Base-by-base conservation (phyloP, 2,113 vertebrate genomes). In the Polypterus senegalus region DNA sequence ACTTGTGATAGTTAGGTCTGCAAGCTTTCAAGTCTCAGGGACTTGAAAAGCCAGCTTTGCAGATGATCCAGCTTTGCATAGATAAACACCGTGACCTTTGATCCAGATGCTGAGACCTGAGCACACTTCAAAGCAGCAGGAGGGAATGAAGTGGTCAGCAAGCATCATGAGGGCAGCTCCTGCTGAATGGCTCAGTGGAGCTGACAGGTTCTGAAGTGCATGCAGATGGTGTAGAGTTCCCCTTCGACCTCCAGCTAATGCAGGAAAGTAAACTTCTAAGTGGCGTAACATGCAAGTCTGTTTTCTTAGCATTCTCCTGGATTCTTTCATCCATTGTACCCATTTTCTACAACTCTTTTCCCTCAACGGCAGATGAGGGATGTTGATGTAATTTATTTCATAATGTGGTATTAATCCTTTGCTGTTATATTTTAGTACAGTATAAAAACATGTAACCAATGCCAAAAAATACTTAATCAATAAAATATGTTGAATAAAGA, bases 51-150 rank as follows among this genome's bases (percentile, higher is more conserved):
- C 77, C 75, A 69, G 71, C 79, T 80, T 79, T 78, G 76, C 77
- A 81, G 80, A 77, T 74, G 75, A 80, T 71, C 74, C 81, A 78
- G 78, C 74, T 83, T 80, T 81, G 80, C 80, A 83, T 82, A 81
- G 83, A 83, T 80, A 84, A 80, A 82, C 76, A 77, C 70, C 68
- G 74, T 68, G 77, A 82, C 82, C 82, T 79, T 74, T 83, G 80
- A 80, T 76, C 80, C 72, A 61, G 58, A 80, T 77, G 70, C 74
- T 70, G 73, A 80, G 75, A 81, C 74, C 72, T 76, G 75, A 75
- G 77, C 73, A 65, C 70, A 79, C 81, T 80, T 83, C 79, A 86
- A 83, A 84, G 82, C 59, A 1, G 52, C 46, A 62, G 69, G 53
- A 61, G 69, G 63, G 77, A 75, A 76, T 76, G 78, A 80, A 75